A percentile compares a stretch with the other conserved stretches of the same genome.
Evolutionary conservation across 2,797 vertebrate genomes (phyloP).

Genomic region (Pseudomugil gertrudae): DNA sequence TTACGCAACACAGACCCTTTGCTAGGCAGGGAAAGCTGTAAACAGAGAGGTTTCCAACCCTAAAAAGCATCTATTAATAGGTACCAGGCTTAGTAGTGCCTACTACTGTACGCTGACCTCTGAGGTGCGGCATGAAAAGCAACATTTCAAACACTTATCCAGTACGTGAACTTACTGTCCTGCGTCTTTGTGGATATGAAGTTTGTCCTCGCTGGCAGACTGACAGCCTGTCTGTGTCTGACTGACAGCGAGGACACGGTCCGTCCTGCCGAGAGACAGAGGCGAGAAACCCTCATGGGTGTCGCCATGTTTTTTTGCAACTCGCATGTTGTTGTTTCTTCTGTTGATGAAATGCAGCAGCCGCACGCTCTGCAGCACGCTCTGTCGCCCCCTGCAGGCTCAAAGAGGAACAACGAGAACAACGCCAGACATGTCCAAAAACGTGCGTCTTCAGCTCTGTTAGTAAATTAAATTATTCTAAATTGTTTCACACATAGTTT

Average conservation of each 20-base stretch:
- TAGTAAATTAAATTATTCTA: background rate
- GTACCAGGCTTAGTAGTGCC: background rate
- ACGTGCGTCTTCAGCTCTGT: background rate
- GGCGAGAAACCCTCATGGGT: conserved; percentile 18
- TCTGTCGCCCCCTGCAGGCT: conserved; percentile 52
- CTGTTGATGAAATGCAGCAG: rapidly evolving
- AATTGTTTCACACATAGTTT: too few species aligned
- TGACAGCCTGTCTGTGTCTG: conserved; percentile 22
- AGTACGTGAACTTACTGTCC: conserved; percentile 71
- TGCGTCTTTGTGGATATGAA: conserved; percentile 54
- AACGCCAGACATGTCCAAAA: background rate
- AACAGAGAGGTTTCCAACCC: background rate
- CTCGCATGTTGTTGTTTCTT: conserved; percentile 33
- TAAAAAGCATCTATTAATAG: background rate
- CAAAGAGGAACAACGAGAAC: conserved; percentile 32
- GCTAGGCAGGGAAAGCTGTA: too few species aligned
- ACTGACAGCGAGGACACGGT: conserved; percentile 31
- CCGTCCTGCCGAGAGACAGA: conserved; percentile 58
- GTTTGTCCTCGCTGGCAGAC: conserved; percentile 39
- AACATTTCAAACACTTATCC: background rate
- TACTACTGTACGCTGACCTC: conserved; percentile 47
- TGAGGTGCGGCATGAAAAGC: background rate
- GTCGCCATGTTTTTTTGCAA: conserved; percentile 77
- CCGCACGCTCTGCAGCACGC: conserved; percentile 13
- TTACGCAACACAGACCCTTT: background rate